Percentiles rank a stretch among this genome's conserved stretches.
Evolutionary conservation across 2,113 vertebrate genomes (phyloP).

Genomic region (Heterochromis multidens): DNA sequence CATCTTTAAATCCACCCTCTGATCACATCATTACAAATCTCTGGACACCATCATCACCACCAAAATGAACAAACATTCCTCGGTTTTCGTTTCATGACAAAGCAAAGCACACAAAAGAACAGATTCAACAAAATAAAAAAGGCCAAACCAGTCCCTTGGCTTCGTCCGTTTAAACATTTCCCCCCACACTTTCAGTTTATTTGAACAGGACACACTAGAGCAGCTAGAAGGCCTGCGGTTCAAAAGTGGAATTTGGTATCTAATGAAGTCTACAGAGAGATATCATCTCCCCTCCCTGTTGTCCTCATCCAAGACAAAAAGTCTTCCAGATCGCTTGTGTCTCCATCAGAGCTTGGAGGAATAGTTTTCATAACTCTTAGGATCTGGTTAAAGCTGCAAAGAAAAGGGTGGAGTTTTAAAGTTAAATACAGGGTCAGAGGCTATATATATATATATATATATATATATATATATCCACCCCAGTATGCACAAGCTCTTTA

Average conservation of each 20-base stretch:
- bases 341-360: background rate
- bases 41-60: background rate
- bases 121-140: background rate
- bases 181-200: background rate
- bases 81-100: background rate
- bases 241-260: background rate
- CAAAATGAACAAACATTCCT: background rate
- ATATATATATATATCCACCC: too few relatives aligned
- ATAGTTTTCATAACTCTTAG: background rate
- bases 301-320: background rate
- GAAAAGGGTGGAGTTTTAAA: background rate
- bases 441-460: too few relatives aligned
- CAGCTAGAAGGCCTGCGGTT: background rate
- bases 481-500: too few relatives aligned
- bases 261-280: constrained; percentile 3
- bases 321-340: background rate
- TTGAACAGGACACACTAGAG: background rate
- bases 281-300: background rate
- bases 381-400: background rate
- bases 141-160: background rate
- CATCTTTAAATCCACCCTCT: background rate
- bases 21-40: background rate
- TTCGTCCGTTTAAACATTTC: background rate
- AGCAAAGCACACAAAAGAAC: background rate
- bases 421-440: background rate